phyloP scores from a whole-genome alignment of 2,797 vertebrate genomes.

The Botia kubotai region DNA sequence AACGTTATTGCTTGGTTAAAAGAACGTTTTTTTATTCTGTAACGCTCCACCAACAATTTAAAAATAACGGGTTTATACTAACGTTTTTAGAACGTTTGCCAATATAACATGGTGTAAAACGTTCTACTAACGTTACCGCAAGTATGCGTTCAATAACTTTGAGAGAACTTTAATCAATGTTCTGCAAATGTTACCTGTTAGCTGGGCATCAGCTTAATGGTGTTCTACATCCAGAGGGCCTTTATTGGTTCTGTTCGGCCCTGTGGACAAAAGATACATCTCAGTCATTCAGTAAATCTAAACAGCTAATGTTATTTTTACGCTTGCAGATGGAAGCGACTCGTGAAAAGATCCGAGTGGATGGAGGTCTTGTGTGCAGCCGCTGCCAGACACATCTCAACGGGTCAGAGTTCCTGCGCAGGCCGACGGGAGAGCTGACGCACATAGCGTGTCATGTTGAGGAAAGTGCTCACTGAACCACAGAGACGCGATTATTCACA shows the following conservation, averaged over 20 bases:
- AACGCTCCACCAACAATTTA: too few relatives aligned
- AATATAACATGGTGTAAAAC: too few relatives aligned
- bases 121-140: too few relatives aligned
- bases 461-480: conserved; percentile 22
- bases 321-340: conserved; percentile 68
- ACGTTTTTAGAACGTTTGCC: too few relatives aligned
- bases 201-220: not conserved
- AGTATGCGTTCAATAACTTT: too few relatives aligned
- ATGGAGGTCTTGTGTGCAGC: conserved; percentile 64
- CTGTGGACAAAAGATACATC: not conserved
- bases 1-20: too few relatives aligned
- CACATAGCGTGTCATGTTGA: conserved; percentile 69
- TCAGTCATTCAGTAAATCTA: not conserved
- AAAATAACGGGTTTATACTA: too few relatives aligned
- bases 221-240: not conserved
- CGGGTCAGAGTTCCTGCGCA: conserved; percentile 66
- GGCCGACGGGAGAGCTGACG: conserved; percentile 66
- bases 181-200: too few relatives aligned
- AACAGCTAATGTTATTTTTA: conserved; percentile 22
- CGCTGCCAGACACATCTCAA: conserved; percentile 66
- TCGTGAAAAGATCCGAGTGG: conserved; percentile 65
- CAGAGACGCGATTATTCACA: conserved; percentile 25
- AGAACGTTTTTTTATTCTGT: too few relatives aligned
- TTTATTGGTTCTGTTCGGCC: not conserved
- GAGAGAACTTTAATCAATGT: too few relatives aligned